Evolutionary conservation across 1,140 invertebrate species (phyloP).

Genomic region (Sipha flava): DNA sequence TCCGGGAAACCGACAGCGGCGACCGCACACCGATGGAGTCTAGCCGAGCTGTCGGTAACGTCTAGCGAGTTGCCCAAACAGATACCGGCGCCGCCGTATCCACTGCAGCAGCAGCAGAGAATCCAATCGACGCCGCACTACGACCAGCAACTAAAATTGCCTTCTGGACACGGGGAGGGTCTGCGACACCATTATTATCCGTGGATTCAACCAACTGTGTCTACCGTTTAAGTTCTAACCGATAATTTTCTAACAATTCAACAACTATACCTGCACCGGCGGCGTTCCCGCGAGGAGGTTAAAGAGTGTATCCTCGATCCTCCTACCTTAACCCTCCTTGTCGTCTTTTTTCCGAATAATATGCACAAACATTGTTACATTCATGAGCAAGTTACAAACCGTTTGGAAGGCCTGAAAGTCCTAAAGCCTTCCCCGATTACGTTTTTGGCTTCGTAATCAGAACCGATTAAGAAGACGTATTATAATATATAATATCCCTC

Average conservation of each 20-base stretch:
- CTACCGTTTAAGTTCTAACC: not conserved
- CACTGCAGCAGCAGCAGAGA: not conserved
- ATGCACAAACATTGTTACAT: too few species aligned
- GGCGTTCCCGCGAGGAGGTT: too few species aligned
- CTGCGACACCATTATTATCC: not conserved
- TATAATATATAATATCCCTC: too few species aligned
- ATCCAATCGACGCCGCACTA: conserved; percentile 18
- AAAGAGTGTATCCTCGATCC: not conserved
- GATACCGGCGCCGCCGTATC: conserved; percentile 17
- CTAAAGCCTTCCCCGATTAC: too few species aligned
- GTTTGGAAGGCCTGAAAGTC: too few species aligned
- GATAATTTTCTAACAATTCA: not conserved
- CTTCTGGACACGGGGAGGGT: not conserved
- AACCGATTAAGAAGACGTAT: too few species aligned
- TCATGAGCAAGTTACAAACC: too few species aligned
- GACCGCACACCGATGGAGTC: not conserved
- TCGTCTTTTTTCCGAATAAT: too few species aligned
- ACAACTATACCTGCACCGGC: too few species aligned
- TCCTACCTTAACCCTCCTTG: too few species aligned
- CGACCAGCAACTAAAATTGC: conserved; percentile 17
- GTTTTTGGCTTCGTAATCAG: too few species aligned
- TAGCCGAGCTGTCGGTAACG: conserved; percentile 4
- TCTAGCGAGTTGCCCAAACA: conserved; percentile 19
- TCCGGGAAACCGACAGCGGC: not conserved
- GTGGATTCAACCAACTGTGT: not conserved